Base-by-base conservation (phyloP, 2,113 vertebrate species). In the Psephotus haematonotus region DNA sequence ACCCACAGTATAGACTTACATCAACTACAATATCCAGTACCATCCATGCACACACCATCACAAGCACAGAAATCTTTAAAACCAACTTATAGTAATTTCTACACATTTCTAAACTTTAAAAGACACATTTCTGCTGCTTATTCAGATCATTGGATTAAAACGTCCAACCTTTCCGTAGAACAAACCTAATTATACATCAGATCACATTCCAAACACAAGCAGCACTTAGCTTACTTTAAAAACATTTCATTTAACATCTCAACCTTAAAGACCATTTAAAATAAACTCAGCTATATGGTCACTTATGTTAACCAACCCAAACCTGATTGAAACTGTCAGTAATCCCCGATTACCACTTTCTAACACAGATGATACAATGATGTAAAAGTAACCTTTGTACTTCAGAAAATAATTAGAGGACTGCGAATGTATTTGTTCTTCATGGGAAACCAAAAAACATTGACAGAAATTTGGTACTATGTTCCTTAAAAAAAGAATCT, bases 221-320 rank as follows among this genome's bases (percentile, higher is more conserved):
- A 64, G 16, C 25, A 4, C 68, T 88, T 81, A 83, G 9, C 22
- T 92, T 74, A 49, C 63, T 80, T 94, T 83, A 82, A 86, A 88
- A 41, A 8, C 39, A 62, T 77, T 76, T 93, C 69, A 93, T 47
- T 90, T 59, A 93, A 89, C 57, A 87, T 65, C 69, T 94, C 41
- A 95, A 10, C 23, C 41, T 47, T 49, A 84, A 82, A 82, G 91
- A 90, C 59, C 13, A 79, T 79, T 88, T 88, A 77, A 92, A 96
- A 92, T 64, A 22, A 93, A 80, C 55, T 84, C 39, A 52, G 41
- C 31, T 90, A 15, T 64, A 69, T 59, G 78, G 79, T 29, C 82
- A 80, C 52, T 68, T 86, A 31, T 5, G 16, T 70, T 88, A 92
- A 88, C 55, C 83, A 77, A 92, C 11, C 4, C 64, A 92, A 86